These are phyloP conservation scores for Steinernema carpocapsae DNA, from an alignment of 2,888 invertebrate species.

Conservation along the genomic window DNA sequence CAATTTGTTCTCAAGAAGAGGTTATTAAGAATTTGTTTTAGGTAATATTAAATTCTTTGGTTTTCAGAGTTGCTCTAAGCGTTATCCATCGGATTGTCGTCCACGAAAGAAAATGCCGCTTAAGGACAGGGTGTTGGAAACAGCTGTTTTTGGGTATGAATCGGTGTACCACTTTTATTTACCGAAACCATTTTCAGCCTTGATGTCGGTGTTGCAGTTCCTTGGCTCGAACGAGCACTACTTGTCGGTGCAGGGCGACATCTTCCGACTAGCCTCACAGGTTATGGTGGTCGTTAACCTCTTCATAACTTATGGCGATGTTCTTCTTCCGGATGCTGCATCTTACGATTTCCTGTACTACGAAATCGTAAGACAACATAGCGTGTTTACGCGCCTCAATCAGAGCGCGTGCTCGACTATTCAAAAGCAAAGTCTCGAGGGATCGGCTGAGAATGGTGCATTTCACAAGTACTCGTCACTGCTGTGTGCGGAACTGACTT, in stretches of 20 bases:
- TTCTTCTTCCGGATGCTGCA: conserved; percentile 42
- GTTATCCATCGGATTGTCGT: conserved; percentile 43
- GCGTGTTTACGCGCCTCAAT: conserved; percentile 38
- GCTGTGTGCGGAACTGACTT: not conserved
- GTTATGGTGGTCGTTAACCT: conserved; percentile 44
- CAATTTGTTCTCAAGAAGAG: too few species aligned
- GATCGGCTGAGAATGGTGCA: not conserved
- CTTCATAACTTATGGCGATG: conserved; percentile 48
- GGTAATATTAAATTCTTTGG: too few species aligned
- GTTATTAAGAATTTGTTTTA: too few species aligned
- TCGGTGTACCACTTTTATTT: not conserved
- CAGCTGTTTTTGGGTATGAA: conserved; percentile 42
- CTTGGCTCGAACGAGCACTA: conserved; percentile 32
- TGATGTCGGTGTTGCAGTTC: conserved; percentile 41
- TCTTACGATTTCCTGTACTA: conserved; percentile 47
- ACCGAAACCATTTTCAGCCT: conserved; percentile 32
- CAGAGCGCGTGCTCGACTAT: conserved; percentile 1
- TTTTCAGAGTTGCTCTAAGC: conserved; percentile 41
- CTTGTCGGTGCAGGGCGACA: conserved; percentile 31
- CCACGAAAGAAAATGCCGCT: conserved; percentile 40
- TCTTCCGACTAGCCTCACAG: conserved; percentile 40
- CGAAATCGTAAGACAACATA: conserved; percentile 42
- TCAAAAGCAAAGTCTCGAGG: conserved; percentile 25
- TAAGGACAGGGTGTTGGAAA: conserved; percentile 41
- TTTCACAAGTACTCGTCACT: too few species aligned